Conservation (phyloP, 2,888 invertebrate species). For the Tetragnatha montana region DNA sequence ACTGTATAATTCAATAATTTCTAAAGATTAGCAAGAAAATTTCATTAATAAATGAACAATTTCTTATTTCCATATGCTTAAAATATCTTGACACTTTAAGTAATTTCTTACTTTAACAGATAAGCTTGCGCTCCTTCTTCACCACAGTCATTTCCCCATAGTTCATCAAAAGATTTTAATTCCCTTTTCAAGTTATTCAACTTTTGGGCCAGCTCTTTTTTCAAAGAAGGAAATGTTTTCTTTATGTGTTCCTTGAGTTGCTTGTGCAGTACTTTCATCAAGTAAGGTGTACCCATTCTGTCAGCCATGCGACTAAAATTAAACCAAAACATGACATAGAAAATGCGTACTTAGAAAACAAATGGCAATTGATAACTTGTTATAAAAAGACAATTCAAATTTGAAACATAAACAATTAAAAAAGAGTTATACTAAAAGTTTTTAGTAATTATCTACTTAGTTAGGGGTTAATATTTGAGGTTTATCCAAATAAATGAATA, state of each 20-base stretch:
- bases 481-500: neutral
- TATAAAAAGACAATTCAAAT: neutral
- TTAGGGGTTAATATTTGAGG: neutral
- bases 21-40: too few relatives aligned
- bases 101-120: slow-evolving; percentile 22
- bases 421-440: neutral
- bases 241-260: slow-evolving; percentile 99
- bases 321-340: neutral
- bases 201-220: slow-evolving; percentile 89
- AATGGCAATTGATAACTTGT: neutral
- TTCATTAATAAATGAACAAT: too few relatives aligned
- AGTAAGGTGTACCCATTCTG: slow-evolving; percentile 95
- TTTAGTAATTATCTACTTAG: neutral
- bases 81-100: neutral
- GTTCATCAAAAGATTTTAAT: slow-evolving; percentile 22
- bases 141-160: neutral
- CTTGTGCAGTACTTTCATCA: slow-evolving; percentile 96
- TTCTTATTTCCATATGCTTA: neutral
- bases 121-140: neutral
- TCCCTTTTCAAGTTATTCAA: slow-evolving; percentile 72
- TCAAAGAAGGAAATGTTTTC: slow-evolving; percentile 94
- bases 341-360: neutral
- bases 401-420: neutral
- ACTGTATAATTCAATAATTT: too few relatives aligned
- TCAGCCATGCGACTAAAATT: slow-evolving; percentile 88